These are phyloP conservation scores for Mus spretus DNA, from an alignment of 2,797 vertebrate species.

Conservation along the genomic window DNA sequence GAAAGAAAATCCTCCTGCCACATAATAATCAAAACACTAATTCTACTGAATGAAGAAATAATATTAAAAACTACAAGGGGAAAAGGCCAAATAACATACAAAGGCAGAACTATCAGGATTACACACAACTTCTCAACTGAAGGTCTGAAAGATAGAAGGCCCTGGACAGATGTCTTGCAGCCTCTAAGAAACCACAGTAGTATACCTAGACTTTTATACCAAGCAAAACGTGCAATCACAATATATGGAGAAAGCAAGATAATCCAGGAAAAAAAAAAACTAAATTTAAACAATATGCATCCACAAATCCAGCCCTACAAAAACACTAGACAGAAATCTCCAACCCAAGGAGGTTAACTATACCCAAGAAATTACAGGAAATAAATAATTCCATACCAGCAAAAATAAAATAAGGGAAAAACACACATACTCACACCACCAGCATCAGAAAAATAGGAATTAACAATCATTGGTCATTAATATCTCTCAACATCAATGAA, in stretches of 20 bases:
- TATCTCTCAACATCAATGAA: background rate
- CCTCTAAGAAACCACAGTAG: background rate
- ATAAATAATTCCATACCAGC: background rate
- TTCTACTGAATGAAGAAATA: background rate
- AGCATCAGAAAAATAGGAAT: background rate
- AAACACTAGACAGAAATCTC: background rate
- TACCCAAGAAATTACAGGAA: background rate
- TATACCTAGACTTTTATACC: background rate
- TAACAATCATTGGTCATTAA: background rate
- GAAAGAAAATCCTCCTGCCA: background rate
- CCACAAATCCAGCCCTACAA: background rate
- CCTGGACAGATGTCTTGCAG: background rate
- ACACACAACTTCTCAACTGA: background rate
- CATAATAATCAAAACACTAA: background rate
- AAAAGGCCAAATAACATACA: background rate
- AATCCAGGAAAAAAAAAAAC: background rate
- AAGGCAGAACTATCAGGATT: background rate
- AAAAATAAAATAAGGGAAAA: background rate
- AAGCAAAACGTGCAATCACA: background rate
- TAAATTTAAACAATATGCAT: background rate
- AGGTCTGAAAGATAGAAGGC: background rate
- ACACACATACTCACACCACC: background rate
- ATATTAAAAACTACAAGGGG: background rate
- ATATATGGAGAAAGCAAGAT: background rate
- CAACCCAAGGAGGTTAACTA: background rate